Base-by-base conservation (phyloP, 2,797 vertebrate species). In the Oceanodroma leucorhoa region DNA sequence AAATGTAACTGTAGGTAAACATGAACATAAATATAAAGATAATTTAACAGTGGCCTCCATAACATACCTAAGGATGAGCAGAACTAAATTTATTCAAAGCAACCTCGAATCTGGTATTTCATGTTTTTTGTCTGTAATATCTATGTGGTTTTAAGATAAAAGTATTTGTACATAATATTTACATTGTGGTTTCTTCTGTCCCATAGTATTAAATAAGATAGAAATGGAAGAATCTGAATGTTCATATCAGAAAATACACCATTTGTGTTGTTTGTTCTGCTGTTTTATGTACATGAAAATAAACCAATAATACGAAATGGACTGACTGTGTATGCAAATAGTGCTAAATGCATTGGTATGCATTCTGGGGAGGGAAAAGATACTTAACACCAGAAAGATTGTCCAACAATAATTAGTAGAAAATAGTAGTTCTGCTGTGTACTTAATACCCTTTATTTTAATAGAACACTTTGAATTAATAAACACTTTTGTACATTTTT, bases 391-490 rank as follows among this genome's bases (percentile, higher is more conserved):
- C 40, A 46, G 90, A 94, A 87, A 77, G 46, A 87, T 82, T 76
- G 9, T 85, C 24, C 22, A 89, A 7, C 90, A 90, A 83, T 94
- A 95, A 96, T 94, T 96, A 95, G 58, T 40, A 43, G 48, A 67
- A 97, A 98, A 98, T 97, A 98, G 98, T 98, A 97, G 78, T 94
- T 98, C 78, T 86, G 87, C 98, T 98, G 88, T 97, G 94, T 96
- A 87, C 67, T 96, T 97, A 97, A 97, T 95, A 45, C 86, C 95
- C 86, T 98, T 98, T 94, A 95, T 98, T 98, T 98, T 98, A 98
- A 98, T 97, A 96, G 94, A 98, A 98, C 93, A 82, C 95, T 98
- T 98, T 97, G 96, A 98, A 98, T 98, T 98, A 98, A 98, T 97
- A 98, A 98, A 98, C 92, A 97, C 97, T 98, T 81, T 92, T 97